These are phyloP conservation scores for Graptemys geographica DNA, from an alignment of 2,797 vertebrate species.

Conservation along the genomic window DNA sequence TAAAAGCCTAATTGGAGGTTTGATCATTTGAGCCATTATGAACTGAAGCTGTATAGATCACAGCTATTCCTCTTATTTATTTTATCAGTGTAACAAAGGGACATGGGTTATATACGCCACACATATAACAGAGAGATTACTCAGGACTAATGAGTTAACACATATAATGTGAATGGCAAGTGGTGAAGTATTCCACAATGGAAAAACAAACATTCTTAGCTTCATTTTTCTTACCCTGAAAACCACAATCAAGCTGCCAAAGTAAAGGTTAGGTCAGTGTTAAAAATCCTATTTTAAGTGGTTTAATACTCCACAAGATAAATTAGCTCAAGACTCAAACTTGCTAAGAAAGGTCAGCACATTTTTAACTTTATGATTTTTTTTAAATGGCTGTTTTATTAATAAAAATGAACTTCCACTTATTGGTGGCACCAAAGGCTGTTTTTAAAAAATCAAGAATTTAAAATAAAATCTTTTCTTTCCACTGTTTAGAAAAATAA, in stretches of 20 bases:
- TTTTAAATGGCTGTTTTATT: neutral
- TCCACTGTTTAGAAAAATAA: neutral
- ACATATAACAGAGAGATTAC: neutral
- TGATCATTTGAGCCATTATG: constrained; percentile 26
- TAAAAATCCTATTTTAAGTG: neutral
- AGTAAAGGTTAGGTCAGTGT: constrained; percentile 21
- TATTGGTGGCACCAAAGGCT: neutral
- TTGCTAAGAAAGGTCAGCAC: constrained; percentile 6
- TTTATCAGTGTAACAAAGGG: constrained; percentile 12
- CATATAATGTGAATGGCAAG: neutral
- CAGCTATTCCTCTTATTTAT: constrained; percentile 18
- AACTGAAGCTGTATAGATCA: constrained; percentile 24
- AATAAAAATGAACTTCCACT: neutral
- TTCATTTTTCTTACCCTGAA: constrained; percentile 26
- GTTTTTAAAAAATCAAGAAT: neutral
- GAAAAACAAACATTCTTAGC: constrained; percentile 14
- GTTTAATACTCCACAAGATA: neutral
- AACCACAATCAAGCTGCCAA: neutral
- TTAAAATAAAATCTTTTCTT: neutral
- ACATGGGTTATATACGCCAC: neutral
- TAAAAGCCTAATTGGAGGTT: constrained; percentile 30
- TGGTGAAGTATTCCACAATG: neutral
- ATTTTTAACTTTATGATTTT: neutral
- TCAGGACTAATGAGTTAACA: constrained; percentile 8
- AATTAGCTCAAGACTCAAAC: neutral